These are phyloP conservation scores for Laspeyria flexula DNA, from an alignment of 2,888 invertebrate genomes.

Conservation along the genomic window DNA sequence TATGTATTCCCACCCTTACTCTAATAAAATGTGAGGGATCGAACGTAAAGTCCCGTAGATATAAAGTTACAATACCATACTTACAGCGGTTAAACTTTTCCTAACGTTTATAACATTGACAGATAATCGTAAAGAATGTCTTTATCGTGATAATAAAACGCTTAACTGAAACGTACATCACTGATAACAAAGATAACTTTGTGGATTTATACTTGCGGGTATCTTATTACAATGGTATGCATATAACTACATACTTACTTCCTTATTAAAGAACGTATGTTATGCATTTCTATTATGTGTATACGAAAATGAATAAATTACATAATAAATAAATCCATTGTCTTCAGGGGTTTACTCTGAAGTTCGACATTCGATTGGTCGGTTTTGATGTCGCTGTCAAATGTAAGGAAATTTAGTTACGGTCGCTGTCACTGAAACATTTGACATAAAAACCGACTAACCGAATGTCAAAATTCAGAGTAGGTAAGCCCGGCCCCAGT, in stretches of 20 bases:
- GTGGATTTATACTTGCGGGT: constrained; percentile 36
- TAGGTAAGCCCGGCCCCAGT: no score
- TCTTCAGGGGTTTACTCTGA: no score
- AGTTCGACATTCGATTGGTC: no score
- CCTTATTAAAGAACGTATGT: constrained; percentile 1
- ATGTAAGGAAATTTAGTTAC: no score
- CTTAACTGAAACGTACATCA: constrained; percentile 47
- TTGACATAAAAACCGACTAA: no score
- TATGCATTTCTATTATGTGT: neutral
- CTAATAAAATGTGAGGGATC: no score
- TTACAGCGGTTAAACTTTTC: constrained; percentile 40
- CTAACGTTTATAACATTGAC: constrained; percentile 45
- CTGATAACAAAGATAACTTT: constrained; percentile 49
- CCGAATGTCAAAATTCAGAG: no score
- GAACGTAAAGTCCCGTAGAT: constrained; percentile 12
- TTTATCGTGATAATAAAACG: constrained; percentile 59
- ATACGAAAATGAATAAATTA: no score
- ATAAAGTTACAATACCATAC: constrained; percentile 30
- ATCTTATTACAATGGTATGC: constrained; percentile 18
- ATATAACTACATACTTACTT: constrained; percentile 7
- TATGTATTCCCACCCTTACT: no score
- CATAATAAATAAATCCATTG: no score
- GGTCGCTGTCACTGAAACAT: no score
- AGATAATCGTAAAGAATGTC: constrained; percentile 54
- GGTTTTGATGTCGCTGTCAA: no score